Conservation (phyloP, 2,797 vertebrate species). For the Heterohyrax brucei region DNA sequence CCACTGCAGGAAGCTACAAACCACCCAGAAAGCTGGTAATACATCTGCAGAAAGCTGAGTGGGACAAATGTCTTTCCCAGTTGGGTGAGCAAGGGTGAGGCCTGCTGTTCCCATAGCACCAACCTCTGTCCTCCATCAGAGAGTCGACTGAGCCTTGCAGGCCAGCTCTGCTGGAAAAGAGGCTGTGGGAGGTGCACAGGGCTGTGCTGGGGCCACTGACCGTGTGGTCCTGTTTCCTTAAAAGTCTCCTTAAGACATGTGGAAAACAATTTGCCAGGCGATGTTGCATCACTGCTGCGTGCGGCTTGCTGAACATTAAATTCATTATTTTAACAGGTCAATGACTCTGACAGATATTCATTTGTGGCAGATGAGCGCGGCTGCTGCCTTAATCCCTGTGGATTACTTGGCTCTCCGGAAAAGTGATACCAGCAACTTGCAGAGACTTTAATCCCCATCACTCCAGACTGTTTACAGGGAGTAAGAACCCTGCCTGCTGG, state of each 20-base stretch:
- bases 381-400: slow-evolving; percentile 86
- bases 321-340: slow-evolving; percentile 88
- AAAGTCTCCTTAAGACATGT: slow-evolving; percentile 74
- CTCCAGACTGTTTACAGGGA: slow-evolving; percentile 84
- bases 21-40: background rate
- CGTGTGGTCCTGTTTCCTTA: slow-evolving; percentile 53
- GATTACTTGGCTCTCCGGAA: slow-evolving; percentile 85
- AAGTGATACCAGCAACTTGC: slow-evolving; percentile 82
- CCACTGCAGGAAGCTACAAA: slow-evolving; percentile 27
- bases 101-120: background rate
- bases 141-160: accelerated
- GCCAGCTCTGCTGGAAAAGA: background rate
- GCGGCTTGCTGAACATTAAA: slow-evolving; percentile 82
- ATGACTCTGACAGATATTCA: slow-evolving; percentile 83
- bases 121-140: background rate
- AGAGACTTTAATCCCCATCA: slow-evolving; percentile 86
- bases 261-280: slow-evolving; percentile 80
- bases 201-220: background rate
- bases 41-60: background rate
- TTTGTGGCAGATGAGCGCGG: slow-evolving; percentile 85
- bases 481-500: background rate
- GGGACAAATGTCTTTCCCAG: background rate
- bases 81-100: accelerated
- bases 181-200: background rate
- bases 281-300: slow-evolving; percentile 59